Conservation (phyloP, 2,888 invertebrate genomes). For the Cepaea hortensis region DNA sequence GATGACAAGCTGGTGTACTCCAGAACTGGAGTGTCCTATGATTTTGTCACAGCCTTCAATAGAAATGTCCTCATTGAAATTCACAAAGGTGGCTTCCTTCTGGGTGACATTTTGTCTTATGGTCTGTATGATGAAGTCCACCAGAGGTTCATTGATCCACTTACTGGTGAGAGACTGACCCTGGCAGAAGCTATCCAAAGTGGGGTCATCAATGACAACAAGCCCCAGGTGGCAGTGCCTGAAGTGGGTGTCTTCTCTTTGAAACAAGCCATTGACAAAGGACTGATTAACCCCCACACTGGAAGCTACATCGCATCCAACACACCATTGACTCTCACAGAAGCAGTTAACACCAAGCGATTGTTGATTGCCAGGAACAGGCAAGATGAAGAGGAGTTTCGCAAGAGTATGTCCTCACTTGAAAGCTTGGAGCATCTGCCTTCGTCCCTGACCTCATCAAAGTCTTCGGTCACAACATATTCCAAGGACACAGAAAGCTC, state of each 20-base stretch:
- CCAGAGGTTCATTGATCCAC: constrained; percentile 89
- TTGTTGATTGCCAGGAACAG: constrained; percentile 40
- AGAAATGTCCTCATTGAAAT: constrained; percentile 54
- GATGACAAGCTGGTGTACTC: constrained; percentile 58
- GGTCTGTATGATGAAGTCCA: constrained; percentile 74
- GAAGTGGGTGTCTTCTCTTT: constrained; percentile 91
- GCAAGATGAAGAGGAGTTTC: constrained; percentile 45
- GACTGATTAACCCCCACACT: constrained; percentile 85
- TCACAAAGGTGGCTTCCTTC: constrained; percentile 53
- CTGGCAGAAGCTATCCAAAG: constrained; percentile 89
- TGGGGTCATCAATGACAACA: constrained; percentile 79
- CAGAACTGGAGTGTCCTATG: constrained; percentile 51
- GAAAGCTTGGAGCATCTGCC: constrained; percentile 35
- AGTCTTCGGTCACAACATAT: constrained; percentile 30
- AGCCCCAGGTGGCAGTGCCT: constrained; percentile 80
- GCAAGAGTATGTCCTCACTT: constrained; percentile 40
- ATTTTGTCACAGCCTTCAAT: constrained; percentile 53
- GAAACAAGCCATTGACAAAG: constrained; percentile 91
- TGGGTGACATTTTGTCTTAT: constrained; percentile 54
- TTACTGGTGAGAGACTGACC: constrained; percentile 86
- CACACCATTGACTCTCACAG: constrained; percentile 60
- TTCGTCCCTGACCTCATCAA: constrained; percentile 33
- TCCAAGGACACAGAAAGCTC: constrained; percentile 45
- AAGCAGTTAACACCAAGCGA: constrained; percentile 59
- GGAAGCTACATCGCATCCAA: constrained; percentile 81